Evolutionary conservation across 2,888 invertebrate genomes (phyloP).

Genomic region (Rhynchonema sp.): DNA sequence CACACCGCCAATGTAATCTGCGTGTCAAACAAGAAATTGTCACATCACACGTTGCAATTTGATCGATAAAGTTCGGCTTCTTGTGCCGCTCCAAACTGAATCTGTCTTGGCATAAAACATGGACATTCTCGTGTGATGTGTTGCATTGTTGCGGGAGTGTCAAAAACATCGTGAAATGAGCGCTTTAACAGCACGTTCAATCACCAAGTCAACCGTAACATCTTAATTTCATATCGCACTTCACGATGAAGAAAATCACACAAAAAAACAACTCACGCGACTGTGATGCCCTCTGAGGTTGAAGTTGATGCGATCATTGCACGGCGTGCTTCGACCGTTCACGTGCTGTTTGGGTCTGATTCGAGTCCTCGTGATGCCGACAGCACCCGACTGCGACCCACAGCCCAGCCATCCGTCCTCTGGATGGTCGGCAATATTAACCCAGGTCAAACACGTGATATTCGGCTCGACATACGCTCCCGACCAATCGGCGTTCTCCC

Average conservation of each 20-base stretch:
- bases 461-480: constrained; percentile 11
- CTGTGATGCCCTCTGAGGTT: constrained; percentile 87
- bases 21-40: background rate
- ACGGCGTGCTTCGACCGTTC: background rate
- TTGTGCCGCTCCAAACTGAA: no score
- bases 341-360: constrained; percentile 10
- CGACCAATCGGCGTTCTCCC: constrained; percentile 23
- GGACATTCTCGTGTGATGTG: no score
- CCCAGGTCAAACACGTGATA: constrained; percentile 2
- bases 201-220: background rate
- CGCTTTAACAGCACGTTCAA: no score
- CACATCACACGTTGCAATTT: no score
- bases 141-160: no score
- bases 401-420: constrained; percentile 11
- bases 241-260: background rate
- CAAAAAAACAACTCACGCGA: constrained; percentile 44
- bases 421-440: background rate
- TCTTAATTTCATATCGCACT: background rate
- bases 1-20: constrained; percentile 84
- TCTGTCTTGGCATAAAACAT: no score
- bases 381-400: constrained; percentile 21
- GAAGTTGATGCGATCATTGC: constrained; percentile 45
- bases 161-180: no score
- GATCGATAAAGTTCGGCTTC: no score
- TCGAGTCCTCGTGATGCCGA: constrained; percentile 23